phyloP scores from a whole-genome alignment of 1,140 invertebrate genomes.

The Thaumatotibia leucotreta region DNA sequence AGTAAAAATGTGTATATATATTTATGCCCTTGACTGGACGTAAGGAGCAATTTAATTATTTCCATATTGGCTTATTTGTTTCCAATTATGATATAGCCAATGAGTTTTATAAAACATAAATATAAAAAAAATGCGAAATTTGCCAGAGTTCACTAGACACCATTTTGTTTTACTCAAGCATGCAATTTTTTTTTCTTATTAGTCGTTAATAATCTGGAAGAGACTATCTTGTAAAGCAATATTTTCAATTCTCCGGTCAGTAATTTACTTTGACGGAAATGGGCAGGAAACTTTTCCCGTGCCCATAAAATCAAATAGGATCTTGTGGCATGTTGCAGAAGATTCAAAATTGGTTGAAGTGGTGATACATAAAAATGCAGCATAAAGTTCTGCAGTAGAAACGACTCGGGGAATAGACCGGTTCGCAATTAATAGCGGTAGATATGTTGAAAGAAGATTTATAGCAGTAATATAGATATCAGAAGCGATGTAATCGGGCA shows the following conservation, averaged over 20 bases:
- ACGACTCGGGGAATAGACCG: background rate
- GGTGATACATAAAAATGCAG: background rate
- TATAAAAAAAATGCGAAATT: background rate
- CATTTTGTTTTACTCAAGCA: background rate
- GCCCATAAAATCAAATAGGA: background rate
- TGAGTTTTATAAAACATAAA: background rate
- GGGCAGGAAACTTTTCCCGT: background rate
- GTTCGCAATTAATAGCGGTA: background rate
- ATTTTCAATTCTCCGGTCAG: background rate
- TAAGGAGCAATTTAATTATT: background rate
- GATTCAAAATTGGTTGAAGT: background rate
- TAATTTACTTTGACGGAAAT: conserved; percentile 6
- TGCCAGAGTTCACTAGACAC: background rate
- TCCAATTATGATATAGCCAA: too few relatives aligned
- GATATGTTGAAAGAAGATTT: background rate
- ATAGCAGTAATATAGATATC: background rate
- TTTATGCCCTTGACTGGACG: too few relatives aligned
- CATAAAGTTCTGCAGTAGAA: background rate
- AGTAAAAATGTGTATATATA: too few relatives aligned
- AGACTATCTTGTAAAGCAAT: background rate
- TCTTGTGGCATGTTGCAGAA: background rate
- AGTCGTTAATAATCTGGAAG: background rate
- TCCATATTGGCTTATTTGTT: too few relatives aligned
- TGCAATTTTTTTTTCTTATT: background rate
- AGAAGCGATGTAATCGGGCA: background rate